Percentiles rank a stretch among this genome's conserved stretches.
Evolutionary conservation across 2,797 vertebrate genomes (phyloP).

Genomic region (Pyrocephalus nanus): DNA sequence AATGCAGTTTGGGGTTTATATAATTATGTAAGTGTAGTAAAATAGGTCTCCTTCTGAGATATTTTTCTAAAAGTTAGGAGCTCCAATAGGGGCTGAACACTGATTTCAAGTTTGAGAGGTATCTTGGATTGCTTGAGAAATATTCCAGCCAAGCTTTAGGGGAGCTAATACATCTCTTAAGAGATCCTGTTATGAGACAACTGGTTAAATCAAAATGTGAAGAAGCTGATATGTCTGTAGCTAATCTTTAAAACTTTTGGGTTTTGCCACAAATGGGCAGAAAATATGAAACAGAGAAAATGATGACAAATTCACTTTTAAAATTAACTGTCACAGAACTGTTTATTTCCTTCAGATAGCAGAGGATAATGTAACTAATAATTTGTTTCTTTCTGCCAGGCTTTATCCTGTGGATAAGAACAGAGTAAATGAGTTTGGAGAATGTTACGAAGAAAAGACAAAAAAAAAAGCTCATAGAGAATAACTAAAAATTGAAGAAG

Average conservation of each 20-base stretch:
- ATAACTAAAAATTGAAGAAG: conserved; percentile 65
- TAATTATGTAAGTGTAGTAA: neutral
- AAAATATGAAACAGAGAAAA: neutral
- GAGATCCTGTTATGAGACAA: neutral
- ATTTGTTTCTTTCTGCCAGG: conserved; percentile 71
- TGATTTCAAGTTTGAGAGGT: neutral
- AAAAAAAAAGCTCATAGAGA: conserved; percentile 82
- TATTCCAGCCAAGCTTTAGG: neutral
- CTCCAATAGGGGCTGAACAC: neutral
- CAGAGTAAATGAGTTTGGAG: conserved; percentile 86
- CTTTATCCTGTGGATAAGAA: conserved; percentile 87
- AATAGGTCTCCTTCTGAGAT: neutral
- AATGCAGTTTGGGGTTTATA: neutral
- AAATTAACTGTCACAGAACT: neutral
- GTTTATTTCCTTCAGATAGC: neutral
- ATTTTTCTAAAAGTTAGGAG: neutral
- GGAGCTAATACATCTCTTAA: neutral
- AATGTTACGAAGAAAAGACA: conserved; percentile 86
- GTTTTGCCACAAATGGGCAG: neutral
- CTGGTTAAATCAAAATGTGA: neutral
- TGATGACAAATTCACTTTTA: neutral
- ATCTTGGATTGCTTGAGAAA: neutral
- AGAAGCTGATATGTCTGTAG: neutral
- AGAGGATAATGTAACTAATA: neutral
- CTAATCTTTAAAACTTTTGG: neutral